Evolutionary conservation across 2,113 vertebrate species (phyloP).

Genomic region (Pteruthius melanotis): DNA sequence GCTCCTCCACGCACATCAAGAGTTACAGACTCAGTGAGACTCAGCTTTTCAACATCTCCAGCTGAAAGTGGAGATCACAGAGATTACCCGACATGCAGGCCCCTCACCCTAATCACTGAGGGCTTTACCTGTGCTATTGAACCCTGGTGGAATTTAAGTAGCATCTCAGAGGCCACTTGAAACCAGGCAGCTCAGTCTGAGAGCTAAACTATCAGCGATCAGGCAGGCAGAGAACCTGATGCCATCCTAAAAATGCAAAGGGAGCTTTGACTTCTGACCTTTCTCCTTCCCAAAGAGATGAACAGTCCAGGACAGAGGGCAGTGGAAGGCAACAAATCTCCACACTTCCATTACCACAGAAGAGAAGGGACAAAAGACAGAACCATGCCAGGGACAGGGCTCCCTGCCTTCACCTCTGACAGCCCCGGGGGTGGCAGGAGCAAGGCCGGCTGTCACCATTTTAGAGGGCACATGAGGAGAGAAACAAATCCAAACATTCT

Average conservation of each 20-base stretch:
- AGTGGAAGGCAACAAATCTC: not conserved
- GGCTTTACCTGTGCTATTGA: not conserved
- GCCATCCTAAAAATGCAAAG: not conserved
- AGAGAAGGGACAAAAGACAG: not conserved
- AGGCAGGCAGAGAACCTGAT: not conserved
- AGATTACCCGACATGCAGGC: not conserved
- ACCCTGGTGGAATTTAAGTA: not conserved
- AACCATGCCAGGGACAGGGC: not conserved
- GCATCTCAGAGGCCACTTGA: constrained; percentile 23
- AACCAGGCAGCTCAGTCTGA: not conserved
- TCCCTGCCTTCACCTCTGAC: not conserved
- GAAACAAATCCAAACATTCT: not conserved
- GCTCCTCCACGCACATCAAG: not conserved
- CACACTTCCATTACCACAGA: not conserved
- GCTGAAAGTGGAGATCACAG: not conserved
- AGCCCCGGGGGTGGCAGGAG: not conserved
- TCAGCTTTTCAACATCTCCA: not conserved
- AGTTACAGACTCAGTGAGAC: not conserved
- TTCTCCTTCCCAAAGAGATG: not conserved
- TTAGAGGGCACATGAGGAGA: not conserved
- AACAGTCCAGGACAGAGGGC: not conserved
- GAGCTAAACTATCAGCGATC: not conserved
- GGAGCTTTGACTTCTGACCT: not conserved
- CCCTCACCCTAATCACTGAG: not conserved
- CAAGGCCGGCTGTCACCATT: not conserved